phyloP scores from a whole-genome alignment of 2,113 vertebrate species.

The Eleginops maclovinus region DNA sequence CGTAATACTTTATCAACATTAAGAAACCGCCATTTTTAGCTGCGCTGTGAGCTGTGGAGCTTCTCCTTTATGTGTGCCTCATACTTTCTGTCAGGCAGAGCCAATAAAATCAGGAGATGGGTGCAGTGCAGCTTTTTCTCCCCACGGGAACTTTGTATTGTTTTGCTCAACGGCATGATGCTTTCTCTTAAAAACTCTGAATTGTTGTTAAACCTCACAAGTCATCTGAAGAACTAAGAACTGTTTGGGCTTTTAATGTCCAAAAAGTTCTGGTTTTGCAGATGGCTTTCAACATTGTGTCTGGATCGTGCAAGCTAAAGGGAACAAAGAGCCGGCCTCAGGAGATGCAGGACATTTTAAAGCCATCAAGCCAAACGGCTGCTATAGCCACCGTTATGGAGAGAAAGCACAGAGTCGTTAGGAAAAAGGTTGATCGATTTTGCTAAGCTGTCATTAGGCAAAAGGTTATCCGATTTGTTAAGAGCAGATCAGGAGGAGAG shows the following conservation, averaged over 20 bases:
- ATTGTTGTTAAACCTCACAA: conserved; percentile 1
- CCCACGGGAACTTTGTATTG: background rate
- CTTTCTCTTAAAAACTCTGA: background rate
- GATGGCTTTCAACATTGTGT: background rate
- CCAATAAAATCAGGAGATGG: conserved; percentile 12
- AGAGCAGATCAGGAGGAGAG: conserved; percentile 28
- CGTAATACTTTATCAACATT: background rate
- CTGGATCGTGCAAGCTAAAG: conserved; percentile 7
- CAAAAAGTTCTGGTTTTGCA: background rate
- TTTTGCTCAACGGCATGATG: conserved; percentile 8
- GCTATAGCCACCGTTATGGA: conserved; percentile 31
- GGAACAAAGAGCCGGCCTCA: conserved; percentile 5
- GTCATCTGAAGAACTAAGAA: background rate
- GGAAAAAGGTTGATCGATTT: conserved; percentile 44
- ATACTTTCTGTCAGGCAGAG: conserved; percentile 18
- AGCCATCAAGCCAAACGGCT: conserved; percentile 33
- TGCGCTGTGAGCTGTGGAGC: background rate
- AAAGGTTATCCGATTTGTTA: conserved; percentile 56
- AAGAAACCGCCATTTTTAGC: background rate
- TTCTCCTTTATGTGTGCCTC: conserved; percentile 16
- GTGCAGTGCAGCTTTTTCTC: conserved; percentile 12
- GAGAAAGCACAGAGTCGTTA: conserved; percentile 24
- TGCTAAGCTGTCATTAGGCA: conserved; percentile 37
- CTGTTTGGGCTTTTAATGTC: background rate
- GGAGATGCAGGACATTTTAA: conserved; percentile 20